Conservation (phyloP, 2,888 invertebrate genomes). For the Coenonympha arcania region DNA sequence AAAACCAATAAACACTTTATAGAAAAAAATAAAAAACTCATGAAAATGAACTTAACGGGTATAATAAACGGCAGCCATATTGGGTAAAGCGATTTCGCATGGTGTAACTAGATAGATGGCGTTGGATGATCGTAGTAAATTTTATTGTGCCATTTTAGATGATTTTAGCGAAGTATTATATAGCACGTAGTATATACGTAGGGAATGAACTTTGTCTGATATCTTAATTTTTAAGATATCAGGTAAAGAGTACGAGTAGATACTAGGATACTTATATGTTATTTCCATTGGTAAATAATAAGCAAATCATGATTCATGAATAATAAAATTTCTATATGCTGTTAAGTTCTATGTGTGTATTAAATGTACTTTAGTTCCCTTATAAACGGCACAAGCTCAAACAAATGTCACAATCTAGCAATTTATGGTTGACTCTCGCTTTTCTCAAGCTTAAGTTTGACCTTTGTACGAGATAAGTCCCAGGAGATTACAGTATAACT, state of each 20-base stretch:
- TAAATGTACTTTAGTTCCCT: too few relatives aligned
- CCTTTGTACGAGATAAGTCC: constrained; percentile 25
- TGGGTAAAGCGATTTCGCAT: constrained; percentile 24
- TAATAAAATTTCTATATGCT: too few relatives aligned
- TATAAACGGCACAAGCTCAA: constrained; percentile 5
- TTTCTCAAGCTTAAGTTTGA: constrained; percentile 22
- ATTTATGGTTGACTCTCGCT: constrained; percentile 14
- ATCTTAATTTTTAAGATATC: too few relatives aligned
- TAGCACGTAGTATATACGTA: too few relatives aligned
- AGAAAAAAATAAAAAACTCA: constrained; percentile 51
- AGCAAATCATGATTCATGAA: too few relatives aligned
- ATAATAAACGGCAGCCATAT: constrained; percentile 32
- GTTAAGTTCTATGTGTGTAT: too few relatives aligned
- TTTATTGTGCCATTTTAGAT: neutral
- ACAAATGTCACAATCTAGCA: constrained; percentile 22
- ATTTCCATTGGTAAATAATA: too few relatives aligned
- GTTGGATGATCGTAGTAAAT: constrained; percentile 13
- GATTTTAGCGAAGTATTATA: too few relatives aligned
- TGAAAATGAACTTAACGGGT: constrained; percentile 42
- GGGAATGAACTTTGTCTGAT: too few relatives aligned
- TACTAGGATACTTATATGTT: too few relatives aligned
- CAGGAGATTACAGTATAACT: constrained; percentile 23
- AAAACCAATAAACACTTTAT: constrained; percentile 57
- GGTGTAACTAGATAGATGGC: constrained; percentile 28
- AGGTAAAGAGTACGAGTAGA: too few relatives aligned